These are phyloP conservation scores for Picathartes gymnocephalus DNA, from an alignment of 2,113 vertebrate genomes.

Conservation along the genomic window DNA sequence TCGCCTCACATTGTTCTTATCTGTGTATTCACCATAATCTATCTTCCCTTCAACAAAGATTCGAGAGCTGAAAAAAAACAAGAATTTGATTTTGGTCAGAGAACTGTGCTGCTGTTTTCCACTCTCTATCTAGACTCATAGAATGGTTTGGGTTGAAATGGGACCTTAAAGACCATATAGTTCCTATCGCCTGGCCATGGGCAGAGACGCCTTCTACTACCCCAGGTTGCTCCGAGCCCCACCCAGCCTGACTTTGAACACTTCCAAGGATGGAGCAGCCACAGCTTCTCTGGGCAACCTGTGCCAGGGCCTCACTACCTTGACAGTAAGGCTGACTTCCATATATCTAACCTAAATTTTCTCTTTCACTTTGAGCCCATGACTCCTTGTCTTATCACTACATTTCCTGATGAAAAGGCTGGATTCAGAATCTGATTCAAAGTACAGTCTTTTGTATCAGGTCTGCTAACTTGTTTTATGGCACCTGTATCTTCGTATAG, in stretches of 20 bases:
- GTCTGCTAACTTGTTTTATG: background rate
- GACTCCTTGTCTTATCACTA: background rate
- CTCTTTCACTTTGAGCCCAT: background rate
- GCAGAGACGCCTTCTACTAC: background rate
- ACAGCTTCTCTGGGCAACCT: background rate
- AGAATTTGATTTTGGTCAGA: background rate
- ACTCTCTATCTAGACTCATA: background rate
- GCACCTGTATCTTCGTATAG: background rate
- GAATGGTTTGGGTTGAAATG: background rate
- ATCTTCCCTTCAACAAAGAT: slow-evolving; percentile 92
- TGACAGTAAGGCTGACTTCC: background rate
- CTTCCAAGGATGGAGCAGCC: background rate
- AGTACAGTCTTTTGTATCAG: background rate
- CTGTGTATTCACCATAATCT: slow-evolving; percentile 94
- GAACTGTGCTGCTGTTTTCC: background rate
- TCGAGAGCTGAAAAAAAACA: slow-evolving; percentile 74
- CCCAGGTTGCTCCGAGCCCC: background rate
- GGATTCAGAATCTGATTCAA: background rate
- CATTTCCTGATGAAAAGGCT: background rate
- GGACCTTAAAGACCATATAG: background rate
- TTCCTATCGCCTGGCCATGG: background rate
- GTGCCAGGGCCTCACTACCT: background rate
- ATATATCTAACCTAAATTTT: background rate
- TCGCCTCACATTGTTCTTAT: slow-evolving; percentile 91
- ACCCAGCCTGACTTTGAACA: background rate